phyloP scores from a whole-genome alignment of 1,140 invertebrate genomes.

The Paracyclopina nana region DNA sequence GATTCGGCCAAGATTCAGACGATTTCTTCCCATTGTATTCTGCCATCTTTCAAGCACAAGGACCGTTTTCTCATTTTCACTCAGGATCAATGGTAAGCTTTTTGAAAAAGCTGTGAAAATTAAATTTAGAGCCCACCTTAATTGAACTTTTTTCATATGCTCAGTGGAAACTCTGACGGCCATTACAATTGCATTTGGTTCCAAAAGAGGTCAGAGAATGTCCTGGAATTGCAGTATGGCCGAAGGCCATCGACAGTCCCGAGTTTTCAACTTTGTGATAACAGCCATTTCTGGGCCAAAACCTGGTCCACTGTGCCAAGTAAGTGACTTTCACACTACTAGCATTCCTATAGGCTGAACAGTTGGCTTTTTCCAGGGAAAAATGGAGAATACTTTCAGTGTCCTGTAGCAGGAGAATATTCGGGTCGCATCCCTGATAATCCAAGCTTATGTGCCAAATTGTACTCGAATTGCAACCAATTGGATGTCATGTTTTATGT shows the following conservation, averaged over 20 bases:
- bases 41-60: background rate
- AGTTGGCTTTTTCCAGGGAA: background rate
- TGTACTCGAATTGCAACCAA: constrained; percentile 44
- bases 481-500: constrained; percentile 49
- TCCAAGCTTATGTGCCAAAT: constrained; percentile 39
- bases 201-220: constrained; percentile 38
- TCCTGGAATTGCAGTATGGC: constrained; percentile 42
- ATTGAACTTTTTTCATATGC: constrained; percentile 1
- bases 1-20: background rate
- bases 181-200: constrained; percentile 41
- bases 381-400: constrained; percentile 24
- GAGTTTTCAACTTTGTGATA: constrained; percentile 10
- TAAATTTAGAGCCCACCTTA: background rate
- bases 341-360: background rate
- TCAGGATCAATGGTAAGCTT: background rate
- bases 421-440: constrained; percentile 41
- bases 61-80: background rate
- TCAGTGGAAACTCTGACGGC: constrained; percentile 35
- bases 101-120: background rate
- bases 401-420: constrained; percentile 46
- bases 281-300: constrained; percentile 9
- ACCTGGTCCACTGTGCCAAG: constrained; percentile 12
- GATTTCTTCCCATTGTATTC: background rate
- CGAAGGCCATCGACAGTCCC: constrained; percentile 18
- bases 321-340: background rate